Evolutionary conservation across 1,140 invertebrate genomes (phyloP).

Genomic region (Zelostemma sp.): DNA sequence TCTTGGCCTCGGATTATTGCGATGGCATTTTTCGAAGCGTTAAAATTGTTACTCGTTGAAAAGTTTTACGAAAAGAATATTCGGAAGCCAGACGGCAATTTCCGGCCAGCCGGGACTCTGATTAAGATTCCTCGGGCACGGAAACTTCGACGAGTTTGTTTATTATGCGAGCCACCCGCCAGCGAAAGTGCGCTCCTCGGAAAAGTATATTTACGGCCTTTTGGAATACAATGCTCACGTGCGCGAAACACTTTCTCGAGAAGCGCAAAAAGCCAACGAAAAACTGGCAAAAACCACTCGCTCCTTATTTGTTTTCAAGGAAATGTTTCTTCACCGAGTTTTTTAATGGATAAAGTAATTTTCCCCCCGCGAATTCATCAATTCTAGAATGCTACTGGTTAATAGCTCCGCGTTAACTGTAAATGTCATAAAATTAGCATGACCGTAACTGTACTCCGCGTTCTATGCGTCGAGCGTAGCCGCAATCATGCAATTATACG

Average conservation of each 20-base stretch:
- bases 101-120: slow-evolving; percentile 28
- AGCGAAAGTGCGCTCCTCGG: slow-evolving; percentile 47
- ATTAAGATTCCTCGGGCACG: slow-evolving; percentile 34
- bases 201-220: slow-evolving; percentile 61
- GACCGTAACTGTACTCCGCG: not conserved
- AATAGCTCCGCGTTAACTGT: not conserved
- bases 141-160: slow-evolving; percentile 40
- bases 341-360: not conserved
- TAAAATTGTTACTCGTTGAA: not conserved
- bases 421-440: slow-evolving; percentile 5
- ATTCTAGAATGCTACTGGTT: no score
- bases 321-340: no score
- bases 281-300: slow-evolving; percentile 17
- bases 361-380: not conserved
- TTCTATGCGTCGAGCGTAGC: not conserved
- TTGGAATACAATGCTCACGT: slow-evolving; percentile 58
- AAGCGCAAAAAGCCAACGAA: slow-evolving; percentile 17
- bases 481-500: no score
- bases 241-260: slow-evolving; percentile 22
- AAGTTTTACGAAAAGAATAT: no score
- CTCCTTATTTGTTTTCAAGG: no score
- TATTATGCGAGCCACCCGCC: slow-evolving; percentile 44
- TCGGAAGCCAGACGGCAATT: slow-evolving; percentile 7
- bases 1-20: no score
- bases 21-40: not conserved